Base-by-base conservation (phyloP, 1,140 invertebrate genomes). In the Lucilia cuprina region DNA sequence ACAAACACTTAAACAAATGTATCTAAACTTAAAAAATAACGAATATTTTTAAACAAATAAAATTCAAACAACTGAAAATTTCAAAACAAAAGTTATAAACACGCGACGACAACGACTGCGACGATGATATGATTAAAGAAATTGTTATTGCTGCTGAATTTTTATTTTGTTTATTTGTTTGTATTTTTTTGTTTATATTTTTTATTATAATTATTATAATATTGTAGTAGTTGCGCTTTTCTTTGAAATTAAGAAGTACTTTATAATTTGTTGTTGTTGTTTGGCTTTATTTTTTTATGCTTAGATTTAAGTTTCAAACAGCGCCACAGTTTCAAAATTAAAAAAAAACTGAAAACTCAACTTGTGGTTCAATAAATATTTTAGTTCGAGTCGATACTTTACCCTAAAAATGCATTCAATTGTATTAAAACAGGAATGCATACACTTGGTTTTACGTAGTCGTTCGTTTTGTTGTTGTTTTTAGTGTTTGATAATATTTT, bases 371-470 rank as follows among this genome's bases (percentile, higher is more conserved):
- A 80, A 80, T 19, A 78, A 74, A 25, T 77, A 80, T 49, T 25
- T 49, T 19, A 49, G 77, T 50, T 80, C 17, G 12, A 25, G n/a
- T 70, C 19, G 65, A 70, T 70, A 25, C 10, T 70, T 7, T 80
- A 80, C 77, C 77, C 77, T 80, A 80, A 80, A 80, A 80, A 80
- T 80, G 41, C 77, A 80, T 80, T 80, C n/a, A 80, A 49, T 80
- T 80, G 77, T 49, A 80, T 80, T 49, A 80, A 80, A 80, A 80
- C 77, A 80, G 77, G 77, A 80, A 80, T 80, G 77, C 47, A 80
- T 80, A 41, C 47, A 41, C 41, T 3, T 5, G 41, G 41, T 41
- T 41, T 8, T 41, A 8, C 41, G 41, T 41, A 30, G 41, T 41
- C 10, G 41, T 41, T 41, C 41, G 41, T 41, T 41, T 41, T 7